Percentiles rank a stretch among this genome's conserved stretches.
Conservation (phyloP, 2,113 vertebrate species). For the Centropus unirufus region DNA sequence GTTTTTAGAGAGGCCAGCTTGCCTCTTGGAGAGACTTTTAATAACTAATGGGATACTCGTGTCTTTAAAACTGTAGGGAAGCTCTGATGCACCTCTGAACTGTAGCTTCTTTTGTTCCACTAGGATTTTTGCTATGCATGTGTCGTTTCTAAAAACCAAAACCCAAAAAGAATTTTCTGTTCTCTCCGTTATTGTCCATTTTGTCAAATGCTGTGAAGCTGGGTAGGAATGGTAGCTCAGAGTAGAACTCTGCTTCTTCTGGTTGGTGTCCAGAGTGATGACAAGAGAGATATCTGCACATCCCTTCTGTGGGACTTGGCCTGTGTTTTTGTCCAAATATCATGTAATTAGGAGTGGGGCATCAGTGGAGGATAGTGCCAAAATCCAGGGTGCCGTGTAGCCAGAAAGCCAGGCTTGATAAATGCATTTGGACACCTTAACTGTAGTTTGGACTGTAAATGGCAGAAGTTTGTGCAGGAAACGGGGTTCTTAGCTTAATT, state of each 20-base stretch:
- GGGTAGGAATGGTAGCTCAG: background rate
- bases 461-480: background rate
- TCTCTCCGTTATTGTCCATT: fast-evolving
- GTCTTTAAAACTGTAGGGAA: background rate
- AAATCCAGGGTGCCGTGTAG: fast-evolving
- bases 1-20: background rate
- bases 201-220: background rate
- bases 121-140: background rate
- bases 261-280: background rate
- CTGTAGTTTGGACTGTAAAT: background rate
- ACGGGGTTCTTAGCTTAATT: background rate
- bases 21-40: background rate
- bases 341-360: background rate
- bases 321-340: background rate
- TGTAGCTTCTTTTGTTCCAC: background rate
- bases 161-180: background rate
- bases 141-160: background rate
- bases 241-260: background rate
- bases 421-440: background rate
- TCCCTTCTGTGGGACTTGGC: fast-evolving
- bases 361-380: background rate
- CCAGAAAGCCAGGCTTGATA: background rate
- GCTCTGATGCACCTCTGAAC: background rate
- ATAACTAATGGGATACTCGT: background rate
- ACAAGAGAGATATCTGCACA: background rate